These are phyloP conservation scores for Battus philenor DNA, from an alignment of 1,140 invertebrate genomes.

Conservation along the genomic window DNA sequence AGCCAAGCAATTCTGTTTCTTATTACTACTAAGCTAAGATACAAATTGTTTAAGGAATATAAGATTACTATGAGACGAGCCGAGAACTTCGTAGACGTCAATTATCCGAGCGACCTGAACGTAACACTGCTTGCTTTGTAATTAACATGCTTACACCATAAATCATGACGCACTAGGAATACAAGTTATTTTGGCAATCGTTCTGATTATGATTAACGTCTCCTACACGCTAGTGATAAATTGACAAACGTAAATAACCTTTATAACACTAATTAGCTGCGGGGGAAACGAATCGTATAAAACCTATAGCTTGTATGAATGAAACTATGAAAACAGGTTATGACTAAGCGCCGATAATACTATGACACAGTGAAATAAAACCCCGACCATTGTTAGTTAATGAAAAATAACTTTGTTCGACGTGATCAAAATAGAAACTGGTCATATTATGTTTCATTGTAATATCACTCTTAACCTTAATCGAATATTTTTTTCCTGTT, in stretches of 20 bases:
- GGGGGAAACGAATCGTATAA: constrained; percentile 17
- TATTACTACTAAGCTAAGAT: neutral
- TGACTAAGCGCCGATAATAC: too few species aligned
- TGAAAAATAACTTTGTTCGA: too few species aligned
- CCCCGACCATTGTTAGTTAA: too few species aligned
- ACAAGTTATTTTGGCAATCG: constrained; percentile 69
- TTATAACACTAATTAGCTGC: constrained; percentile 43
- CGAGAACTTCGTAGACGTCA: constrained; percentile 9
- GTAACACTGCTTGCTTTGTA: constrained; percentile 31
- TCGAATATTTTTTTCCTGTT: too few species aligned
- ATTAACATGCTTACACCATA: constrained; percentile 54
- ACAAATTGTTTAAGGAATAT: neutral
- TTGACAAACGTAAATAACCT: constrained; percentile 59
- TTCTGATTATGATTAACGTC: constrained; percentile 58
- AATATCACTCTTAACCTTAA: too few species aligned
- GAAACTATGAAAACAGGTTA: too few species aligned
- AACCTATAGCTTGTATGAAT: constrained; percentile 3
- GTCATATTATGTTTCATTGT: too few species aligned
- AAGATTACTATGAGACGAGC: constrained; percentile 1
- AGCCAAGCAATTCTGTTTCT: neutral
- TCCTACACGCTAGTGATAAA: constrained; percentile 55
- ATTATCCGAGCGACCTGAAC: constrained; percentile 7
- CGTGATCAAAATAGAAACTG: too few species aligned
- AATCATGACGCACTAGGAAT: constrained; percentile 52
- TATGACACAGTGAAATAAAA: too few species aligned